Evolutionary conservation across 2,888 invertebrate species (phyloP).

Genomic region (Trachelus iudaicus): DNA sequence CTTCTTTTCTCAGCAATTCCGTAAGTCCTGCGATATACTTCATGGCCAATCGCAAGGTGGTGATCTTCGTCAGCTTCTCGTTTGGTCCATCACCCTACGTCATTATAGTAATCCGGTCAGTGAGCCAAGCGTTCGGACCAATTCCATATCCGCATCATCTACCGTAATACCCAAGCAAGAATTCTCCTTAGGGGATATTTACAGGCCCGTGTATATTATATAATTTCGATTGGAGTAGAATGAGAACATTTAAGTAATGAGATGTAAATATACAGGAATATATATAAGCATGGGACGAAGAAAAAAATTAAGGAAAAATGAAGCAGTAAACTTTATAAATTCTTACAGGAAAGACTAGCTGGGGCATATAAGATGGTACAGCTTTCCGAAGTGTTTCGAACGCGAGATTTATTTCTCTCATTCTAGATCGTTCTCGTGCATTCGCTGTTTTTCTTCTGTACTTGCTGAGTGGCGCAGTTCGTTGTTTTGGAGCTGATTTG

Average conservation of each 20-base stretch:
- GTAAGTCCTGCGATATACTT: conserved; percentile 78
- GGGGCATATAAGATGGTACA: conserved; percentile 70
- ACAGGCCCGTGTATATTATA: not conserved
- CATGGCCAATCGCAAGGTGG: conserved; percentile 87
- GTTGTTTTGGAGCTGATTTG: conserved; percentile 66
- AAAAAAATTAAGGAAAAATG: not conserved
- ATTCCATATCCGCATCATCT: not conserved
- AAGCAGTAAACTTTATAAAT: not conserved
- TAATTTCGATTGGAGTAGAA: not conserved
- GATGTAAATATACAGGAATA: not conserved
- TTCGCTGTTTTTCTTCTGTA: conserved; percentile 92
- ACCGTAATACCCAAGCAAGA: not conserved
- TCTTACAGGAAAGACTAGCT: conserved; percentile 25
- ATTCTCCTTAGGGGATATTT: not conserved
- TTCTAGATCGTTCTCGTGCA: conserved; percentile 85
- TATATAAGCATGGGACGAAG: not conserved
- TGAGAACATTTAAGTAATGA: not conserved
- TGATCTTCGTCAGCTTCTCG: conserved; percentile 90
- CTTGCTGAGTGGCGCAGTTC: conserved; percentile 84
- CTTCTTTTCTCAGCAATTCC: conserved; percentile 14
- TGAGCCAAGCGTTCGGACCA: not conserved
- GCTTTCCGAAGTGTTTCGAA: conserved; percentile 84
- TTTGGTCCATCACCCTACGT: conserved; percentile 66
- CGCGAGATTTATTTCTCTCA: conserved; percentile 91
- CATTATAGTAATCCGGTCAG: not conserved